Conservation (phyloP, 2,113 vertebrate species). For the Gnathonemus echidnorhynchus region DNA sequence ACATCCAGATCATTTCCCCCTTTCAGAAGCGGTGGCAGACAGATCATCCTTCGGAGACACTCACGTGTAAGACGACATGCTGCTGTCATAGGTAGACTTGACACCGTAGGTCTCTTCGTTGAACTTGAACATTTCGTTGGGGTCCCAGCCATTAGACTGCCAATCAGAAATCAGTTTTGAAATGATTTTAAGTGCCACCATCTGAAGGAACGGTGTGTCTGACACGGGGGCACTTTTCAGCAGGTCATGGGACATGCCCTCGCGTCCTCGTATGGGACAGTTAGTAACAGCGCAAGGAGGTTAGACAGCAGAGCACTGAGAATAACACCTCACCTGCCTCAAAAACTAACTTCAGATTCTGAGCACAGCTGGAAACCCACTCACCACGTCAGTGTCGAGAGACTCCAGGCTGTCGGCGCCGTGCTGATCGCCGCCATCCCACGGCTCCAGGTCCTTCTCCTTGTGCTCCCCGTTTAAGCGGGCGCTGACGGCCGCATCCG, state of each 20-base stretch:
- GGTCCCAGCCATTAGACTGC: slow-evolving; percentile 98
- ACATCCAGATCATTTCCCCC: background rate
- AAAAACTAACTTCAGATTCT: background rate
- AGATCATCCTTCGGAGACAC: slow-evolving; percentile 35
- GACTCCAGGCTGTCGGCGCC: slow-evolving; percentile 81
- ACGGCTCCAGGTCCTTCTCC: slow-evolving; percentile 95
- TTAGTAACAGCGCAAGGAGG: background rate
- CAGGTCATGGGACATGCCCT: background rate
- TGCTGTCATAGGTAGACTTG: slow-evolving; percentile 96
- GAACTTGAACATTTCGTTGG: slow-evolving; percentile 99
- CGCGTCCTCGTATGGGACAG: background rate
- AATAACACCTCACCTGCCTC: background rate
- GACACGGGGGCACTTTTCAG: background rate
- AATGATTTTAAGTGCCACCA: background rate
- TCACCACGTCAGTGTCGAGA: slow-evolving; percentile 87
- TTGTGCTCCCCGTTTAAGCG: slow-evolving; percentile 95
- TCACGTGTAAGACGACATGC: slow-evolving; percentile 97
- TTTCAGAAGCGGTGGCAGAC: background rate
- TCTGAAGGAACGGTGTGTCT: background rate
- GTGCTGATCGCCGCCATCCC: slow-evolving; percentile 85
- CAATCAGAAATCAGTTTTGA: slow-evolving; percentile 9
- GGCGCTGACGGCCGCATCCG: slow-evolving; percentile 82
- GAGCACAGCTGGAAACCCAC: background rate
- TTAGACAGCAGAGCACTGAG: background rate
- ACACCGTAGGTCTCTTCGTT: slow-evolving; percentile 98